Base-by-base conservation (phyloP, 1,140 invertebrate species). In the Psilanteris sp. region DNA sequence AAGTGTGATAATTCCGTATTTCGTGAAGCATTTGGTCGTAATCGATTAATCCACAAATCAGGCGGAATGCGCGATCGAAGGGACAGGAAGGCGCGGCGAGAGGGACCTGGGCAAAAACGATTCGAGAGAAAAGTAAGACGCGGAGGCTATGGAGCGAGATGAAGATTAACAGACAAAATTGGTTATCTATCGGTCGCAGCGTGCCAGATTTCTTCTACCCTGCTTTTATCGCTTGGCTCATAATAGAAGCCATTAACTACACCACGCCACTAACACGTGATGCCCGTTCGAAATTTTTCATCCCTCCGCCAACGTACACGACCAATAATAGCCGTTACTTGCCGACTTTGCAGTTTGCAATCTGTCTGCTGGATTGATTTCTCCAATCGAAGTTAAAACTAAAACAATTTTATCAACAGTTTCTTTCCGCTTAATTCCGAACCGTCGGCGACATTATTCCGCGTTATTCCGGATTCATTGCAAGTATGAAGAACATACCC, bases 231-330 rank as follows among this genome's bases (percentile, higher is more conserved):
- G 64, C 43, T 32, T 41, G 50, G 66, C 74, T 79, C 71, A 79
- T 83, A 83, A 83, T 78, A 77, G 77, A 80, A 72, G 72, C 78
- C 77, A 80, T 84, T 83, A 83, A 83, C 81, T 74, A 79, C 73
- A 67, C 70, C 26, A 73, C 55, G 78, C 78, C 73, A 79, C 67
- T 70, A 77, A 83, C 81, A 83, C 77, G 79, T 79, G 82, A 74
- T 79, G 70, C 70, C 54, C 27, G 61, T 48, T 64, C 62, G 68
- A 79, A 79, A 83, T 82, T 82, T 83, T 84, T 82, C 79, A 83
- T 79, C 72, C 73, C 50, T 55, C 55, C 16, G 37, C 29, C 68
- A 55, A 67, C 66, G 61, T 70, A 76, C 72, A 76, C 61, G 77
- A 79, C 74, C 74, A 77, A 79, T 79, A 79, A 79, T 67, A 77